A percentile compares a stretch with the other conserved stretches of the same genome.
Evolutionary conservation across 1,140 invertebrate species (phyloP).

Genomic region (Ptiloglossa arizonensis): DNA sequence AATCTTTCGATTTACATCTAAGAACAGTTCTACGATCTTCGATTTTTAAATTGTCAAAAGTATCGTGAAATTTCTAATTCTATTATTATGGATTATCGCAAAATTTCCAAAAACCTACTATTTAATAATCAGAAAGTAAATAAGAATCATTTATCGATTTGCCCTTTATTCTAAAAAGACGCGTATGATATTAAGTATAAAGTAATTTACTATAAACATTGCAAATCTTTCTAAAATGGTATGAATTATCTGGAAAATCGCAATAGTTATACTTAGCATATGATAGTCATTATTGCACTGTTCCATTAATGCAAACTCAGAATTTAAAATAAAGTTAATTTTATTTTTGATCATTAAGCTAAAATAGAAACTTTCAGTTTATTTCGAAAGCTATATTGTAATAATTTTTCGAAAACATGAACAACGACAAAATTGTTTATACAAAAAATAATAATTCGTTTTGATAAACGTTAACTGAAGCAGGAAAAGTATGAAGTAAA

Average conservation of each 20-base stretch:
- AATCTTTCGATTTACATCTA: neutral
- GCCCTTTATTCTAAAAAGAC: no score
- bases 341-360: neutral
- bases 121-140: neutral
- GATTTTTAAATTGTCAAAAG: neutral
- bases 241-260: neutral
- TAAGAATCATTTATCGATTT: no score
- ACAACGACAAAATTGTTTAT: no score
- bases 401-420: no score
- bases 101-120: neutral
- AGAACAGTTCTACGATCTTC: neutral
- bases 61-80: no score
- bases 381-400: no score
- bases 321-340: neutral
- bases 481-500: neutral
- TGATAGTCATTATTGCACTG: neutral
- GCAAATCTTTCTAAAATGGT: neutral
- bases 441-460: no score
- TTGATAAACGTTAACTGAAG: neutral
- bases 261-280: neutral
- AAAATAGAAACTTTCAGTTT: neutral
- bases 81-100: no score
- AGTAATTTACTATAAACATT: neutral
- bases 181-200: neutral
- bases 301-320: neutral